Base-by-base conservation (phyloP, 2,113 vertebrate species). In the Sphaerodactylus townsendi region DNA sequence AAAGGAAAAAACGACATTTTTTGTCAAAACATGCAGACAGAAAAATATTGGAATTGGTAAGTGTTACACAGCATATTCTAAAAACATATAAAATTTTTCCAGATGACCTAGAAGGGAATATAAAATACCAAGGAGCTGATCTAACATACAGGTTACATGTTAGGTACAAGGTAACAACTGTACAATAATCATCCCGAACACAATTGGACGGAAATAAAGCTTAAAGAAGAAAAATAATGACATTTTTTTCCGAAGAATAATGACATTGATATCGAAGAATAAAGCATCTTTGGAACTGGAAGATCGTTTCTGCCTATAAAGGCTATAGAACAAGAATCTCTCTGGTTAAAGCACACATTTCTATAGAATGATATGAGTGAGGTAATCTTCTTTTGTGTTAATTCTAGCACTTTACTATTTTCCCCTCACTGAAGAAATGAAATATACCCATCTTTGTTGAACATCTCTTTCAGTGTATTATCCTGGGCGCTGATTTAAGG, bases 101-200 rank as follows among this genome's bases (percentile, higher is more conserved):
- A 93, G 75, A 87, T 85, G 91, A 92, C 81, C 81, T 83, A 85
- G 83, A 94, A 93, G 88, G 87, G 81, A 91, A 64, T 86, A 92
- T 76, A 79, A 72, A 85, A 86, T 56, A 6, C 70, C 62, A 73
- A 81, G 89, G 75, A 90, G 81, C 87, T 90, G 86, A 84, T 81
- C 92, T 89, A 88, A 50, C 92, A 93, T 90, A 92, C 83, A 69
- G 66, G 89, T 91, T 92, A 88, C 86, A 89, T 90, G 83, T 5
- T 50, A 88, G 87, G 50, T 28, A 91, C n/a, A 88, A 74, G 84
- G 39, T 85, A 72, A 84, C 86, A 78, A 62, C 71, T 90, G 86
- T 90, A 93, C 88, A 92, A 48, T 80, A 69, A 85, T 86, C 33
- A 35, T 82, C 85, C 81, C 48, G 59, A 92, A 66, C 89, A 91